Percentiles rank a stretch among this genome's conserved stretches.
phyloP scores from a whole-genome alignment of 2,797 vertebrate species.

The Kryptopterus vitreolus region DNA sequence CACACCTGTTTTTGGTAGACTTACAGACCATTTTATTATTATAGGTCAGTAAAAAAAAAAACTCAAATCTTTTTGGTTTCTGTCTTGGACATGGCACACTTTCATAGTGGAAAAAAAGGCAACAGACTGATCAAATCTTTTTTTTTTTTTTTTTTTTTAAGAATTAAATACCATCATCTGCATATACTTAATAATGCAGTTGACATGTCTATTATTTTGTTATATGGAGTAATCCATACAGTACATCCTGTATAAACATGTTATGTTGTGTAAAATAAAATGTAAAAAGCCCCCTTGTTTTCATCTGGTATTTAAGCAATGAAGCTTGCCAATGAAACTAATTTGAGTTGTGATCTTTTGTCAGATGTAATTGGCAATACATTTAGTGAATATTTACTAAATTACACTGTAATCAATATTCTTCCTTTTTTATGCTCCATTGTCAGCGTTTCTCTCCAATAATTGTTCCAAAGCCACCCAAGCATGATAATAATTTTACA shows the following conservation, averaged over 20 bases:
- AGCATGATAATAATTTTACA: neutral
- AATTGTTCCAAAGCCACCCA: neutral
- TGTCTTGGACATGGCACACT: slow-evolving; percentile 23
- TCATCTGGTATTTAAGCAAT: slow-evolving; percentile 24
- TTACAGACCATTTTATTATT: slow-evolving; percentile 43
- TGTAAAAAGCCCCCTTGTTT: slow-evolving; percentile 44
- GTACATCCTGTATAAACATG: slow-evolving; percentile 77
- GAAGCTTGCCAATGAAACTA: neutral
- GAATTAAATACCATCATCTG: slow-evolving; percentile 72
- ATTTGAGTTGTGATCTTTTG: slow-evolving; percentile 9
- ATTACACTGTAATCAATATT: slow-evolving; percentile 2
- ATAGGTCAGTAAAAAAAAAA: slow-evolving; percentile 21
- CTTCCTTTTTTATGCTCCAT: neutral
- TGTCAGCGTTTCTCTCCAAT: neutral
- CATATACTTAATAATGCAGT: slow-evolving; percentile 55
- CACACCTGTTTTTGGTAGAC: slow-evolving; percentile 37
- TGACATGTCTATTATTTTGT: slow-evolving; percentile 75
- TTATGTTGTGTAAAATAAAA: slow-evolving; percentile 86
- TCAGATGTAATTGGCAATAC: neutral
- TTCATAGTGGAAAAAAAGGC: slow-evolving; percentile 13
- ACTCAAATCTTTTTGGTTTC: slow-evolving; percentile 29
- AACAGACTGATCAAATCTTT: slow-evolving; percentile 45
- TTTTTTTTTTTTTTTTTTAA: slow-evolving; percentile 64
- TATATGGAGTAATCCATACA: slow-evolving; percentile 78
- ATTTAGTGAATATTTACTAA: slow-evolving; percentile 14